Evolutionary conservation across 2,113 vertebrate species (phyloP).

Genomic region (Tupaia chinensis): DNA sequence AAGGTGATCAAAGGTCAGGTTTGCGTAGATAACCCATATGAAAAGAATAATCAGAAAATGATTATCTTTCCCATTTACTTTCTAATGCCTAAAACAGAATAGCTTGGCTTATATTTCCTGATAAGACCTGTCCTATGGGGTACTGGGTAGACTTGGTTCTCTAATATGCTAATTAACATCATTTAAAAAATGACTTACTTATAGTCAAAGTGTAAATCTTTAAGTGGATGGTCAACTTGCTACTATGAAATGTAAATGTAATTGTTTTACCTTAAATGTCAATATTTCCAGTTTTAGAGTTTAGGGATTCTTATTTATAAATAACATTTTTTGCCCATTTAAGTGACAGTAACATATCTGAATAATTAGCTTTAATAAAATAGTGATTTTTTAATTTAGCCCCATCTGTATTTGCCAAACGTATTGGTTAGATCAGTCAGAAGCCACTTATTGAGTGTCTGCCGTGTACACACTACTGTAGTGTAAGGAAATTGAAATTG

Average conservation of each 20-base stretch:
- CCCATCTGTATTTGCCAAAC: background rate
- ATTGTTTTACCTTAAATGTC: background rate
- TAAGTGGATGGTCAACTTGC: constrained; percentile 22
- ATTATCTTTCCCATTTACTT: background rate
- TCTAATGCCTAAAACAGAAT: background rate
- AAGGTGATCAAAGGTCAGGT: background rate
- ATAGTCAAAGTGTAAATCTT: background rate
- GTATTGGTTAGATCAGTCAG: background rate
- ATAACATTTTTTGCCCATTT: constrained; percentile 14
- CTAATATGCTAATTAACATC: background rate
- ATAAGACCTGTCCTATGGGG: background rate
- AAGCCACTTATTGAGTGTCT: background rate
- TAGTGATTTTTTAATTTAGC: background rate
- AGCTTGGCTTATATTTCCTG: background rate
- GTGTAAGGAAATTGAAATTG: background rate
- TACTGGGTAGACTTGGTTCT: constrained; percentile 11
- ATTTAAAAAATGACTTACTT: background rate
- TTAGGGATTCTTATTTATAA: constrained; percentile 12
- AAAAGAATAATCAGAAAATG: constrained; percentile 1
- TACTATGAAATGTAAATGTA: constrained; percentile 44
- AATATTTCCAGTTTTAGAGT: constrained; percentile 26
- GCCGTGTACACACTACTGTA: background rate
- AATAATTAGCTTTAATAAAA: background rate
- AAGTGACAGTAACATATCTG: constrained; percentile 1
- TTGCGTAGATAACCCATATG: background rate